These are phyloP conservation scores for Lutra lutra DNA, from an alignment of 2,797 vertebrate genomes.

Conservation along the genomic window DNA sequence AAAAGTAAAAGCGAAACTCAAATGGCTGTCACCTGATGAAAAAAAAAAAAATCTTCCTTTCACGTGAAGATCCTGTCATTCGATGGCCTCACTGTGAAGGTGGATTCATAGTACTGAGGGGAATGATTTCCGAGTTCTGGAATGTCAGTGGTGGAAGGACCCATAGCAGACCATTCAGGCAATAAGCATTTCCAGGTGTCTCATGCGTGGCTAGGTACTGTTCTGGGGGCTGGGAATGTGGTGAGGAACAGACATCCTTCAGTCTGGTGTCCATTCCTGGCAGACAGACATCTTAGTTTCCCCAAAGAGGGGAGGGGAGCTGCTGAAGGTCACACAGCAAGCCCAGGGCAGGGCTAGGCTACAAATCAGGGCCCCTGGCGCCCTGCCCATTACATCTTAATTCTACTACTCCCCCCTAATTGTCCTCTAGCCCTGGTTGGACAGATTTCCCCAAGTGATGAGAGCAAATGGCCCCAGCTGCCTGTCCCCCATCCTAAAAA, in stretches of 20 bases:
- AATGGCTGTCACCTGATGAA: neutral
- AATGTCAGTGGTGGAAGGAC: neutral
- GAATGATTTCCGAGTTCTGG: neutral
- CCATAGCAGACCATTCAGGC: neutral
- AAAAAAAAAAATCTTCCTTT: neutral
- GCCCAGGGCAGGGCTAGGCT: neutral
- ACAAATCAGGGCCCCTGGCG: neutral
- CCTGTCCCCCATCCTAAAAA: neutral
- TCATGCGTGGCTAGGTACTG: neutral
- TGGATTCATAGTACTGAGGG: neutral
- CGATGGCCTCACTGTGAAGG: neutral
- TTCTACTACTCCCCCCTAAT: neutral
- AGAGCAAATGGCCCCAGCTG: neutral
- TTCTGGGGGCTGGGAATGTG: neutral
- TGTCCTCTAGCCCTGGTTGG: neutral
- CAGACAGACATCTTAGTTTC: neutral
- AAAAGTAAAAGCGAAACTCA: slow-evolving; percentile 17
- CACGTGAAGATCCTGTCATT: slow-evolving; percentile 5
- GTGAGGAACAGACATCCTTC: neutral
- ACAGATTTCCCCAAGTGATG: neutral
- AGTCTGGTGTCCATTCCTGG: neutral
- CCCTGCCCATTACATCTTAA: neutral
- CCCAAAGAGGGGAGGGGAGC: neutral
- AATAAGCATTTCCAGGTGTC: neutral
- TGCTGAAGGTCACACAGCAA: slow-evolving; percentile 11